A percentile compares a stretch with the other conserved stretches of the same genome.
Conservation (phyloP, 1,140 invertebrate genomes). For the Tetraneura akinire region DNA sequence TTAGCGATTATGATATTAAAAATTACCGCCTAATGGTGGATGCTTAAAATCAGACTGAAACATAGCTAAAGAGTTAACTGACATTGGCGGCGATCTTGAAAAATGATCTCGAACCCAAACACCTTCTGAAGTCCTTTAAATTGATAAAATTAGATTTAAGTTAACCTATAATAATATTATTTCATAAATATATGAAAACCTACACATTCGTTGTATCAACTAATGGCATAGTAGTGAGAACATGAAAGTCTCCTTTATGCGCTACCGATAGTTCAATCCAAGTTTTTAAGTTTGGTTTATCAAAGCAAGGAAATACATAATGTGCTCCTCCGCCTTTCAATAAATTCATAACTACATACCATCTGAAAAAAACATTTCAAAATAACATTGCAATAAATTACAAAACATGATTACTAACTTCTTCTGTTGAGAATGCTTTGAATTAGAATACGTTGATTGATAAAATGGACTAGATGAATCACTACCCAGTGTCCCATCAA, state of each 20-base stretch:
- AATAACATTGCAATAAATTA: background rate
- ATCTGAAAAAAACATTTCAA: conserved; percentile 59
- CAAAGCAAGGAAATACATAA: conserved; percentile 88
- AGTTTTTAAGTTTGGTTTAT: conserved; percentile 83
- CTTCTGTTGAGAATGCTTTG: conserved; percentile 39
- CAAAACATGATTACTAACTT: background rate
- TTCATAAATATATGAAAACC: conserved; percentile 56
- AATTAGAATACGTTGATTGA: conserved; percentile 54
- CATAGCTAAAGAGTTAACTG: conserved; percentile 82
- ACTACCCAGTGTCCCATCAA: conserved; percentile 53
- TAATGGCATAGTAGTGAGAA: conserved; percentile 68
- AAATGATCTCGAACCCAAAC: conserved; percentile 71
- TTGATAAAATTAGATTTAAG: too few relatives aligned
- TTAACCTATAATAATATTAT: too few relatives aligned
- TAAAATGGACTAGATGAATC: conserved; percentile 52
- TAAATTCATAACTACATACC: conserved; percentile 74
- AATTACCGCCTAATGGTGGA: background rate
- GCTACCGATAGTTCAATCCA: conserved; percentile 69
- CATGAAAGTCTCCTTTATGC: conserved; percentile 64
- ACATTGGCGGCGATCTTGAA: conserved; percentile 74
- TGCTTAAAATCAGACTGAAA: conserved; percentile 72
- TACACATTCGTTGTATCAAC: conserved; percentile 65
- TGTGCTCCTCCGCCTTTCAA: conserved; percentile 76
- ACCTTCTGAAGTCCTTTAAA: conserved; percentile 55
- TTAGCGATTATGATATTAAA: conserved; percentile 53